Base-by-base conservation (phyloP, 2,797 vertebrate genomes). In the Eleutherodactylus coqui region DNA sequence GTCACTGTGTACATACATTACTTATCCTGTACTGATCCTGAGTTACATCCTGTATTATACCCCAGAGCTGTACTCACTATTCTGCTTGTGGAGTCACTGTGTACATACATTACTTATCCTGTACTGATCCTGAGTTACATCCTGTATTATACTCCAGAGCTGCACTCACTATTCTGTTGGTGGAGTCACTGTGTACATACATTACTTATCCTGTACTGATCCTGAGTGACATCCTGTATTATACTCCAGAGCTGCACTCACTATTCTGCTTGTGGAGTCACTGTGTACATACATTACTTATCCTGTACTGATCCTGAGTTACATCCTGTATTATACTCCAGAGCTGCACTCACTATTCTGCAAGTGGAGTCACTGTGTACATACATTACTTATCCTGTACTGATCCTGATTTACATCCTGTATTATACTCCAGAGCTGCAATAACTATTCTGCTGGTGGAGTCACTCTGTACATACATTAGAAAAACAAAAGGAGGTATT, bases 131-230 rank as follows among this genome's bases (percentile, higher is more conserved):
- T n/a, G n/a, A n/a, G n/a, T n/a, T n/a, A n/a, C n/a, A n/a, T n/a
- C n/a, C 62, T 67, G 62, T 32, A 34, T 67, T 67, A 67, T 19
- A 34, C 62, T 19, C 29, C 62, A 67, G 62, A 67, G 62, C 62
- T 67, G 60, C 29, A 17, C 60, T 34, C 60, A 64, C 60, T 64
- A 34, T 64, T 64, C 60, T 64, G 60, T 29, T 64, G 60, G 29
- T 64, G 29, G 2, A 29, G 29, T 64, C 60, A 34, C 60, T 64
- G 55, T 58, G 24, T 58, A 58, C 55, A 58, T 51, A 58, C 55
- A 58, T 34, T 32, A 34, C 60, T 32, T 64, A n/a, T n/a, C n/a
- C n/a, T n/a, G n/a, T 58, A 58, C 55, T 58, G 7, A 58, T 36
- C 62, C 62, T 67, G 29, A 4, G 19, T 67, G 34, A 67, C 13